phyloP scores from a whole-genome alignment of 2,888 invertebrate species.

The Argyresthia albistria region DNA sequence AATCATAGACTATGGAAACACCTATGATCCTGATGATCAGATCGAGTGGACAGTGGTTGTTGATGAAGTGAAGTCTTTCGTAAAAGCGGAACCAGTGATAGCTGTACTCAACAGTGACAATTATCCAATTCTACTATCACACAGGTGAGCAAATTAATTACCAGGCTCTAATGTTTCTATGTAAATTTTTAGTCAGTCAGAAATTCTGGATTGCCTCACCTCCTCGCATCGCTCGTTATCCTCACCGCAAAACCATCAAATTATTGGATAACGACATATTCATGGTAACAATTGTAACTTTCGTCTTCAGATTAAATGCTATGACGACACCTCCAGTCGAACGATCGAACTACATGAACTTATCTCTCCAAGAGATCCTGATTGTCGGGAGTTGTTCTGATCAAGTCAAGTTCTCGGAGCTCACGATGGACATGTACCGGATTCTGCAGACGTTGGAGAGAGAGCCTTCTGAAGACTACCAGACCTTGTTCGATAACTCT shows the following conservation, averaged over 20 bases:
- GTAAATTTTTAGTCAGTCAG: not conserved
- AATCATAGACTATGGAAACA: slow-evolving; percentile 94
- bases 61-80: slow-evolving; percentile 95
- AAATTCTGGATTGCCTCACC: no score
- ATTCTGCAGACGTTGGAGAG: slow-evolving; percentile 96
- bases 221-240: no score
- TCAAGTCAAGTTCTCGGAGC: slow-evolving; percentile 96
- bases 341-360: slow-evolving; percentile 87
- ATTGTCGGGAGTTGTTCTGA: slow-evolving; percentile 94
- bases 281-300: not conserved
- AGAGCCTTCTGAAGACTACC: slow-evolving; percentile 88
- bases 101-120: slow-evolving; percentile 91
- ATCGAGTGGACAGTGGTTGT: slow-evolving; percentile 96
- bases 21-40: slow-evolving; percentile 97
- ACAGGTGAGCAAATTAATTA: slow-evolving; percentile 71
- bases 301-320: slow-evolving; percentile 78
- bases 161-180: not conserved
- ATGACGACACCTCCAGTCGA: slow-evolving; percentile 90
- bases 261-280: no score
- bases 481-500: slow-evolving; percentile 73
- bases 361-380: slow-evolving; percentile 92
- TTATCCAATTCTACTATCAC: slow-evolving; percentile 87
- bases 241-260: no score
- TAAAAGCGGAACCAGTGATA: slow-evolving; percentile 92
- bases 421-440: slow-evolving; percentile 98